Evolutionary conservation across 2,113 vertebrate species (phyloP).

Genomic region (Anas platyrhynchos): DNA sequence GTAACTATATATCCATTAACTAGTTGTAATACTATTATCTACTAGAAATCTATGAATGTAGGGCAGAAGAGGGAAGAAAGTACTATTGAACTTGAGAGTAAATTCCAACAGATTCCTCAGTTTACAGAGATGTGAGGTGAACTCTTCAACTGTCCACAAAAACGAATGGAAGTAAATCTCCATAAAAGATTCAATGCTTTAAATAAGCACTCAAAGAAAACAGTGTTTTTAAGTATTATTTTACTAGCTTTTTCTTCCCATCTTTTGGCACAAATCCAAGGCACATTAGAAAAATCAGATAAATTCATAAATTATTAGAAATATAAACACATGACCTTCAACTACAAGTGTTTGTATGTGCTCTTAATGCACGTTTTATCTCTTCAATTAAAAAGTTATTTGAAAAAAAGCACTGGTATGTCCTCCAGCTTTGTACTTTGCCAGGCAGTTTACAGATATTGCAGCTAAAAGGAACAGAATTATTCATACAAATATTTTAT

Average conservation of each 20-base stretch:
- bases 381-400: constrained; percentile 48
- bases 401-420: constrained; percentile 32
- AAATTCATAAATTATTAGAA: constrained; percentile 81
- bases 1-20: too few relatives aligned
- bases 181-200: not conserved
- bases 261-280: constrained; percentile 85
- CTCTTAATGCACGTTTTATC: constrained; percentile 26
- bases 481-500: constrained; percentile 64
- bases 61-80: not conserved
- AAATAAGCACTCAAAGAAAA: not conserved
- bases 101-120: not conserved
- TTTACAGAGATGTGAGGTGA: not conserved
- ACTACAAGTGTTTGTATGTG: constrained; percentile 16
- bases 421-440: constrained; percentile 31
- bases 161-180: not conserved
- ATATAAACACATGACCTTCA: constrained; percentile 75
- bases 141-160: not conserved
- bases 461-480: constrained; percentile 56
- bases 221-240: constrained; percentile 51
- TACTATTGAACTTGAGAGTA: not conserved
- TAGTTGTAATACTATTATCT: too few relatives aligned
- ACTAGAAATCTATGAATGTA: not conserved
- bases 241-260: constrained; percentile 76
- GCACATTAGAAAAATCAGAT: constrained; percentile 79
- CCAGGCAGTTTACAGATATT: constrained; percentile 45